Evolutionary conservation across 2,888 invertebrate genomes (phyloP), one percentile per base, ranked within the genome.

Genomic region (Lymantria dispar): DNA sequence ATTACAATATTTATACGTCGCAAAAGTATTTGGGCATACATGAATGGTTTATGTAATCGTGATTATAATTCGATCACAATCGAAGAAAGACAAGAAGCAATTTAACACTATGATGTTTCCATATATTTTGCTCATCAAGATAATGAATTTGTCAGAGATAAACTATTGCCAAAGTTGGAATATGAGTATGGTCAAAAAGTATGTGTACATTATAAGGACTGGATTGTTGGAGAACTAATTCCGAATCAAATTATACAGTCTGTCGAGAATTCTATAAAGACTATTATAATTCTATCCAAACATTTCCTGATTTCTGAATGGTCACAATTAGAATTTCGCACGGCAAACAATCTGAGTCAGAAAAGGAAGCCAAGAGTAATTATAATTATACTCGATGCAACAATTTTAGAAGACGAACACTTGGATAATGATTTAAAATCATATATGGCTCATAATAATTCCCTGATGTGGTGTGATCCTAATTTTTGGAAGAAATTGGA

Each of bases 131-230:
- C 40, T 9, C 40, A 40, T 14, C 14, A 14, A 40, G 40, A 40
- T 40, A 14, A 7, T 14, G 14, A 14, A 9, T 40, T 40, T 14
- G 40, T 40, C 8, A 10, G 1, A 8, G 40, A 40, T 10, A 2
- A 14, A 5, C 14, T 40, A 12, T 40, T 40, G 40, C 40, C 40
- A 9, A 14, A 14, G 14, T 40, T 40, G 9, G 40, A 40, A 10
- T 14, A 40, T 10, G 40, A 14, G 13, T 40, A 14, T 8, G 12
- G 30, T 29, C 39, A 46, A 22, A 46, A 39, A n/a, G 15, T 46
- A 9, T 46, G 46, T 22, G 38, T 46, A 7, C 46, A 46, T 30
- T 39, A 38, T 12, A 22, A 40, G 13, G 39, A 46, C n/a, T 46
- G 46, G 46, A 39, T 39, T 7, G 29, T 22, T 1, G 46, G 46